Base-by-base conservation (phyloP, 2,888 invertebrate genomes). In the Plebejus melissa region DNA sequence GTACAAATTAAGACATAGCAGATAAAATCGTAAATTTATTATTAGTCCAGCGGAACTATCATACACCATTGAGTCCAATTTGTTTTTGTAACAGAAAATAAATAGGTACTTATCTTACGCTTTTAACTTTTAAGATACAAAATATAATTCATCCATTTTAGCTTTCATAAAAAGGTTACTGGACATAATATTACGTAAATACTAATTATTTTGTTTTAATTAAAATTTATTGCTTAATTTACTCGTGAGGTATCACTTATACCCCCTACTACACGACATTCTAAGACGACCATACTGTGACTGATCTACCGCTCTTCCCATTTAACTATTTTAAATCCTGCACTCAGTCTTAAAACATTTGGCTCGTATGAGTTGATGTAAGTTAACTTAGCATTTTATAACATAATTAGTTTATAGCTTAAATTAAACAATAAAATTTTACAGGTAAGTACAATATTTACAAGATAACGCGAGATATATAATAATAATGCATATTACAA, bases 321-420 rank as follows among this genome's bases (percentile, higher is more conserved):
- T 75, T 77, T 72, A 76, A 76, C 82, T 81, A 84, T 85, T 83
- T 82, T 82, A 85, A 87, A 87, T 88, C 86, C 86, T 84, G 86
- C 90, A 88, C 87, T 93, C 93, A 93, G 93, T 93, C 93, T 93
- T 92, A 85, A 88, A 89, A 89, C 88, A 90, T 93, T 93, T 92
- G 93, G 92, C 92, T 90, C 90, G 87, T 89, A 88, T 86, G 88
- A 91, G 90, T 88, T 89, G 87, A 84, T 87, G 82, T 83, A 83
- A 83, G 81, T 80, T 83, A 85, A 84, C 82, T 80, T 83, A 83
- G 77, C 80, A 77, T 80, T 76, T 76, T 79, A 78, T 71, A 77
- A 77, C 75, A 78, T 77, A 79, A 77, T 77, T 79, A 75, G 74
- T 77, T 77, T 74, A 76, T 77, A 83, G 69, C 32, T 76, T 81